Base-by-base conservation (phyloP, 2,888 invertebrate genomes). In the Ethmia dodecea region DNA sequence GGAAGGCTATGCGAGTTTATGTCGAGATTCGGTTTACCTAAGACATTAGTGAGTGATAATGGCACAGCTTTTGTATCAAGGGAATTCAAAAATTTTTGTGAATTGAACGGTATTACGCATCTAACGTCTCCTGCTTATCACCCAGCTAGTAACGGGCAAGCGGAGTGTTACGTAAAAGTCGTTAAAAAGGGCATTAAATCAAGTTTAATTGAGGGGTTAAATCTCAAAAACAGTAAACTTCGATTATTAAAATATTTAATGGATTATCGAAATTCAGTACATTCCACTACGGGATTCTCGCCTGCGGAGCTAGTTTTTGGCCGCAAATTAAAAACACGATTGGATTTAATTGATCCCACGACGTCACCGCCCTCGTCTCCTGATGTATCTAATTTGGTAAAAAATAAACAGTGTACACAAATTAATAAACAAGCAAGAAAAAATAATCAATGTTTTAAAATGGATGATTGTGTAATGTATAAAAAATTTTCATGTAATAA, bases 1-100 rank as follows among this genome's bases (percentile, higher is more conserved):
- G 16, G 11, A 9, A 57, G 47, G 35, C 5, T 53, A 10, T 45
- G 33, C 13, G 50, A 54, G 5, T 47, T 42, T 27, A 51, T 56
- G 37, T 48, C 53, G 1, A 33, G 51, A n/a, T 47, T 45, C n/a
- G 53, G 52, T 0, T 3, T 53, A 6, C 44, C 47, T 1, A 28
- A 43, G 2, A 43, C 41, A 1, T 12, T 52, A 18, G 55, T 52
- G 0, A 51, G 41, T 12, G 55, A 56, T 31, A 54, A 54, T 37
- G 53, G 44, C 13, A 49, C 47, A 1, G 22, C 37, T 9, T 53
- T 54, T 30, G 22, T 26, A 9, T 52, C 49, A 1, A 11, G 33
- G 6, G 50, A 49, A 15, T 54, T 52, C 37, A 13, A 32, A 12
- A 9, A 31, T 1, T 54, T 54, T 44, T 52, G 52, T 34, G 6